Evolutionary conservation across 1,140 invertebrate genomes (phyloP), one percentile per base, ranked within the genome.

Genomic region (Calliphora vicina): DNA sequence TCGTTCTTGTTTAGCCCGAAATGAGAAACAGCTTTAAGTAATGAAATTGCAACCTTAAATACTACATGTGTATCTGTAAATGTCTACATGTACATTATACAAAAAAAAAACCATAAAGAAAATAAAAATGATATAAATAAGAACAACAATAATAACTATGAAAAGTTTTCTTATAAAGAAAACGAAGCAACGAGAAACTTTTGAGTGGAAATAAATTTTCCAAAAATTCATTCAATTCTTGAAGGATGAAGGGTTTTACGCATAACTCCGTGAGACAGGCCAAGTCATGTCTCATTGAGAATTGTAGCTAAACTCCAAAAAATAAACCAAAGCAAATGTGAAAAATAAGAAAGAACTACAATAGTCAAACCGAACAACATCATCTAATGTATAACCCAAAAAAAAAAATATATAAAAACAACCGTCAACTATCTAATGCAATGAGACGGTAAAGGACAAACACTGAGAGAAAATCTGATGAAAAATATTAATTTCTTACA

Each of bases 1-100:
- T 67, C 61, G 61, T 23, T 43, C 35, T 25, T 43, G 12, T 23
- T 67, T 67, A 78, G 27, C 35, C 13, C 20, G 17, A 12, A 45
- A 45, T 43, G 10, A 13, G 74, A 78, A 74, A 78, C 35, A 78
- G 74, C 74, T 78, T 78, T 78, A 78, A 78, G 74, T 78, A 78
- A 78, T 43, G 74, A 78, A 78, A 78, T 78, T 78, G 74, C 74
- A 78, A 78, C 74, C 42, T 23, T 45, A 78, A 42, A 2, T 67
- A 67, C 45, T n/a, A 57, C 45, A 57, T 57, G 17, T 57, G 17
- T n/a, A 57, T 57, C 45, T 57, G 17, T 57, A 57, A 15, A 57
- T 57, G 45, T n/a, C 13, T 57, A 57, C 13, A 57, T 17, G 13
- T 35, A 35, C 35, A 35, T 8, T 5, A 10, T 35, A 35, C 35